Evolutionary conservation across 2,888 invertebrate species (phyloP).

Genomic region (Auanema sp.): DNA sequence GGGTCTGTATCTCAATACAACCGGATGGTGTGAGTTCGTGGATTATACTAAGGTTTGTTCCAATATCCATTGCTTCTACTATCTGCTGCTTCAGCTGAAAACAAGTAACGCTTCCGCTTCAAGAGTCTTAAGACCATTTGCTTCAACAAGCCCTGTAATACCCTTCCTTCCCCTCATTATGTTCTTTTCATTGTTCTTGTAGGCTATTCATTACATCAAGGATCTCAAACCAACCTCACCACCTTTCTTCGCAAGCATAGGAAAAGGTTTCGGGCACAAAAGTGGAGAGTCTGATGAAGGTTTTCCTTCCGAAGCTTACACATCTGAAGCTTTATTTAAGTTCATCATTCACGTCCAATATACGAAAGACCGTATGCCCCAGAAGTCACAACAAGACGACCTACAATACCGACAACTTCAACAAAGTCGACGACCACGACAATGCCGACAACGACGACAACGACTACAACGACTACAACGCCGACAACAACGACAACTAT

Average conservation of each 20-base stretch:
- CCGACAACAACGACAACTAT: no score
- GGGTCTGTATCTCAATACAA: conserved; percentile 36
- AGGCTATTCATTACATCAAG: not conserved
- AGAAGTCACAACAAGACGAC: conserved; percentile 1
- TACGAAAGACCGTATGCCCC: not conserved
- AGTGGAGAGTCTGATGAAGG: not conserved
- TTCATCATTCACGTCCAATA: not conserved
- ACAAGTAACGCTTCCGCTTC: conserved; percentile 8
- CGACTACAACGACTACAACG: no score
- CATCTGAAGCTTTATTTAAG: not conserved
- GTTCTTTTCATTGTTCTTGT: not conserved
- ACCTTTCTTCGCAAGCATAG: not conserved
- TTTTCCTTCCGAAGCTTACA: no score
- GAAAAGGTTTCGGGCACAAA: not conserved
- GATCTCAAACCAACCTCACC: not conserved
- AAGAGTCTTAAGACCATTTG: not conserved
- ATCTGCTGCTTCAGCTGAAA: not conserved
- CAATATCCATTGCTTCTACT: no score
- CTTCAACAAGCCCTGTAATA: not conserved
- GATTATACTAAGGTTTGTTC: conserved; percentile 8
- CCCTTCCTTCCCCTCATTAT: not conserved
- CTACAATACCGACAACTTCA: not conserved
- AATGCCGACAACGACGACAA: no score
- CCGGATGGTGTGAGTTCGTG: conserved; percentile 42
- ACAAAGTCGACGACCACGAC: not conserved